Evolutionary conservation across 2,113 vertebrate species (phyloP), one percentile per base, ranked within the genome.

Genomic region (Odontesthes bonariensis): DNA sequence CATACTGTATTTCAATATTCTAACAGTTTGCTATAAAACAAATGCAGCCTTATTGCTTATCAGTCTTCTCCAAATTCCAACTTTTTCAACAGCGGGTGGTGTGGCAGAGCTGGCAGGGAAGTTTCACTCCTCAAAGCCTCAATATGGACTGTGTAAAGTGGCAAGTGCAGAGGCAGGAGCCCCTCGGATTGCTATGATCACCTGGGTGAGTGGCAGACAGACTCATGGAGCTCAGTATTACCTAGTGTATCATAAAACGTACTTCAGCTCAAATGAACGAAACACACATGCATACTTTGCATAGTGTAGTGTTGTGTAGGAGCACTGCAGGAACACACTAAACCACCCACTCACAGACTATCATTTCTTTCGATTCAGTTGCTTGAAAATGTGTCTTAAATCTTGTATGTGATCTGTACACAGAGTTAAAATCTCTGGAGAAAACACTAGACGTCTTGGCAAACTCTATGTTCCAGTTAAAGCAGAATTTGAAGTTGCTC

Each of bases 61-160:
- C 11, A 35, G 13, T 19, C 27, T 46, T 3, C 17, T 9, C 12
- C 16, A 59, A 0, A 75, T 33, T 61, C 2, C 60, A 9, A 70
- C 20, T 38, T 77, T 31, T 60, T 27, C 54, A 47, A 68, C 85
- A 96, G 95, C 88, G 31, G 95, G 96, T 8, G 95, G 95, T 17
- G 85, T 95, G 35, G 78, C 86, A 51, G 95, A 96, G 63, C 81
- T 96, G 77, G 89, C 89, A 13, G 89, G 44, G 20, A 95, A 94
- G 75, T 93, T 96, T 86, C 93, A 93, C 23, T 65, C 31, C 10
- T 72, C 88, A 75, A 92, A 88, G 67, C 52, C 95, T 51, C 93
- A 95, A 79, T 96, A 96, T 19, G 96, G 96, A 14, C 89, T 96
- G 44, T 96, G 95, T 89, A 94, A 94, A 55, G 16, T 95, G 49